These are phyloP conservation scores for Genyomyrus donnyi DNA, from an alignment of 2,113 vertebrate species.

Conservation along the genomic window DNA sequence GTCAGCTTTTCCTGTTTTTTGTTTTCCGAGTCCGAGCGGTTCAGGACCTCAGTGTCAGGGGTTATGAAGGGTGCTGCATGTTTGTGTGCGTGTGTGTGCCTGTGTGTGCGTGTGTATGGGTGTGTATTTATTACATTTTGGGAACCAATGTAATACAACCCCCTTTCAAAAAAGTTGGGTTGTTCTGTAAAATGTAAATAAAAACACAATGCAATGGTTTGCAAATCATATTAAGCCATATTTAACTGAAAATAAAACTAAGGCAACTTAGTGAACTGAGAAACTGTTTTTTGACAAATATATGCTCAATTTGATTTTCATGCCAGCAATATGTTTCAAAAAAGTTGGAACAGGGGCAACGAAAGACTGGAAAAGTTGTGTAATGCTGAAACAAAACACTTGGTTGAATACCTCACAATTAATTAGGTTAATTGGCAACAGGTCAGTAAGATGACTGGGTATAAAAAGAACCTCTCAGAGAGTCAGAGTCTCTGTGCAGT, in stretches of 20 bases:
- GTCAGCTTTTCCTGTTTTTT: conserved; percentile 37
- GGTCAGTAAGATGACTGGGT: too few relatives aligned
- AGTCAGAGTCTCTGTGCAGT: too few relatives aligned
- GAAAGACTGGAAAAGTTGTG: too few relatives aligned
- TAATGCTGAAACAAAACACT: too few relatives aligned
- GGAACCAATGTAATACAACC: background rate
- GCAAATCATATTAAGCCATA: too few relatives aligned
- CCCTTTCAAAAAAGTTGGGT: background rate
- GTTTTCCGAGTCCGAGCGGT: conserved; percentile 35
- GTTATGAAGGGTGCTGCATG: conserved; percentile 34
- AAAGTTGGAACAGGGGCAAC: background rate
- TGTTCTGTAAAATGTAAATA: too few relatives aligned
- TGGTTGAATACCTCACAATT: too few relatives aligned
- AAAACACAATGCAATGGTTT: too few relatives aligned
- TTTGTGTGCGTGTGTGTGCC: conserved; percentile 24
- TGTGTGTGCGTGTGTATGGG: background rate
- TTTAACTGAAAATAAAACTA: too few relatives aligned
- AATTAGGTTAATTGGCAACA: too few relatives aligned
- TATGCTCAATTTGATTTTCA: background rate
- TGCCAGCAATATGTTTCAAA: background rate
- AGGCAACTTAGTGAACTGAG: too few relatives aligned
- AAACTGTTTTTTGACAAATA: background rate
- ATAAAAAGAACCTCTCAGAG: too few relatives aligned
- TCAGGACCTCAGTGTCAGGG: conserved; percentile 49
- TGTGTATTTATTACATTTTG: background rate